A percentile compares a stretch with the other conserved stretches of the same genome.
These are phyloP conservation scores for Caenorhabditis parvicauda DNA, from an alignment of 2,888 invertebrate species.

Conservation along the genomic window DNA sequence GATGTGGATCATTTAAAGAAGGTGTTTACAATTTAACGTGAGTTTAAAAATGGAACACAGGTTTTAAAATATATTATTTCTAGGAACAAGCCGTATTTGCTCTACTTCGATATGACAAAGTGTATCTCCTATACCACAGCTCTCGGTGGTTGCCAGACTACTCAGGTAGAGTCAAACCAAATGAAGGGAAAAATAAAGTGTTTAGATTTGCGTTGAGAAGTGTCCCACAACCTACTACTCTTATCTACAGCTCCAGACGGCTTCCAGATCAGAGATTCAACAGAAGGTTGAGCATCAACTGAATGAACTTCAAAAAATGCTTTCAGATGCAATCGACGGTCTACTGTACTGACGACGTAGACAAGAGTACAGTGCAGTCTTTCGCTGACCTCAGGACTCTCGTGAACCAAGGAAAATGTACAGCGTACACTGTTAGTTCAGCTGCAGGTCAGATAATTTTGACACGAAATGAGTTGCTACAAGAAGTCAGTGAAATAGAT, in stretches of 20 bases:
- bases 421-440: conserved; percentile 54
- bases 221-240: conserved; percentile 54
- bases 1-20: conserved; percentile 42
- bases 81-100: conserved; percentile 47
- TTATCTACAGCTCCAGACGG: conserved; percentile 47
- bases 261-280: conserved; percentile 22
- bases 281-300: conserved; percentile 4
- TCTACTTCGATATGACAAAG: conserved; percentile 59
- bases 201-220: conserved; percentile 54
- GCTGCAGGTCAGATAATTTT: conserved; percentile 43
- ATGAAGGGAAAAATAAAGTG: not conserved
- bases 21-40: conserved; percentile 46
- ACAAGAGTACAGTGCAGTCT: conserved; percentile 34
- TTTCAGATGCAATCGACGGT: conserved; percentile 27
- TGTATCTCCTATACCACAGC: conserved; percentile 57
- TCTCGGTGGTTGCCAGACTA: conserved; percentile 57
- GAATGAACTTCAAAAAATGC: not conserved
- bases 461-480: no score
- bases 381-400: conserved; percentile 34
- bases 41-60: not conserved
- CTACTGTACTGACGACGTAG: conserved; percentile 44
- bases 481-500: not conserved
- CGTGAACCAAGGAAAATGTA: conserved; percentile 45
- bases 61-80: not conserved
- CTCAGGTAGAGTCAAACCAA: conserved; percentile 37